Conservation (phyloP, 2,888 invertebrate genomes). For the Dione juno region DNA sequence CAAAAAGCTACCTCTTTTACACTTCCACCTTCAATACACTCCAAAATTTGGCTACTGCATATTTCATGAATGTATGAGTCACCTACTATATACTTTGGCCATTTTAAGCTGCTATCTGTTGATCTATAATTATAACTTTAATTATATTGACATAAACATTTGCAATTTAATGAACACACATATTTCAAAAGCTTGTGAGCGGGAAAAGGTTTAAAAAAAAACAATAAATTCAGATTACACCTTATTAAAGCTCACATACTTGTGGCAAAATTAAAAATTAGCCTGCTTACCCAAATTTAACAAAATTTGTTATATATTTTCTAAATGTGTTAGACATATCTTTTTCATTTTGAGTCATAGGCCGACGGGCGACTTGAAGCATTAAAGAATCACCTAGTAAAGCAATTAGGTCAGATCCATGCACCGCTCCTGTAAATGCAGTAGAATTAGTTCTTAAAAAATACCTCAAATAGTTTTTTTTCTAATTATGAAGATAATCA, state of each 20-base stretch:
- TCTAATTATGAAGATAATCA: not conserved
- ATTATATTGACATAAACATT: constrained; percentile 32
- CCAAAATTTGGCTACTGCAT: constrained; percentile 48
- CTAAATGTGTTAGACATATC: constrained; percentile 68
- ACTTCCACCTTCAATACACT: constrained; percentile 47
- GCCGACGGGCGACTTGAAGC: constrained; percentile 86
- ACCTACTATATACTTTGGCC: constrained; percentile 84
- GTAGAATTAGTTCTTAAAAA: not conserved
- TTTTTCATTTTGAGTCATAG: constrained; percentile 84
- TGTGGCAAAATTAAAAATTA: not conserved
- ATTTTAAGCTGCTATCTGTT: constrained; percentile 82
- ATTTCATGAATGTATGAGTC: constrained; percentile 80
- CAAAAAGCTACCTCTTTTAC: constrained; percentile 68
- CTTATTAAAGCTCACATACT: not conserved
- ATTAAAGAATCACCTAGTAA: constrained; percentile 86
- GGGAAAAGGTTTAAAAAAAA: not conserved
- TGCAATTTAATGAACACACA: not conserved
- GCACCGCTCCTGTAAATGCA: constrained; percentile 81
- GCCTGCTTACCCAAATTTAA: constrained; percentile 76
- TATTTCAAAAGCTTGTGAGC: not conserved
- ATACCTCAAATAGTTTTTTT: not conserved
- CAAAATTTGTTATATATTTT: constrained; percentile 69
- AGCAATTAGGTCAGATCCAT: constrained; percentile 86
- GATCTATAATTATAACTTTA: constrained; percentile 67
- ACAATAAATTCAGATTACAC: not conserved